Percentiles rank a stretch among this genome's conserved stretches.
Conservation (phyloP, 2,113 vertebrate species). For the Lepus timidus region DNA sequence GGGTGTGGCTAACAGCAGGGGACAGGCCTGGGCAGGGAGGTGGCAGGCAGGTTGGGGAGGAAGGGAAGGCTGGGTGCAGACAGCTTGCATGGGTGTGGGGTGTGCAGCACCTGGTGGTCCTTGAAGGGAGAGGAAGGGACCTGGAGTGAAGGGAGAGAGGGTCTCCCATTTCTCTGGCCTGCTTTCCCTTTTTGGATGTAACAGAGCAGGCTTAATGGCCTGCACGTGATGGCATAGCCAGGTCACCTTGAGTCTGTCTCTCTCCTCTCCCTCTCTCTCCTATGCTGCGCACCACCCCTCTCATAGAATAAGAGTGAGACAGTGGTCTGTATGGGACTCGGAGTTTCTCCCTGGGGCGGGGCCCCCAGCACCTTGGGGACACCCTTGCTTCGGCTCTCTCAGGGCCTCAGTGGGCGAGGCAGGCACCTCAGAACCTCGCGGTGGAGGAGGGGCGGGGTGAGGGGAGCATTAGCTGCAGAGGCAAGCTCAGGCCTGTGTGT, state of each 20-base stretch:
- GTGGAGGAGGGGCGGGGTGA: slow-evolving; percentile 35
- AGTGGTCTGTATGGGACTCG: not conserved
- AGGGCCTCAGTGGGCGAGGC: slow-evolving; percentile 47
- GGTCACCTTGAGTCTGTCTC: not conserved
- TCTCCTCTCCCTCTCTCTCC: not conserved
- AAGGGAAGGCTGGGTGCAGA: slow-evolving; percentile 49
- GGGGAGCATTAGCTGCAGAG: slow-evolving; percentile 22
- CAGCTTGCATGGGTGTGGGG: slow-evolving; percentile 45
- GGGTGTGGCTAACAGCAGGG: slow-evolving; percentile 61
- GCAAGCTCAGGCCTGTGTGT: slow-evolving; percentile 71
- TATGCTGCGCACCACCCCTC: not conserved
- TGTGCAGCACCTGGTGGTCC: slow-evolving; percentile 1
- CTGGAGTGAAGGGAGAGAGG: not conserved
- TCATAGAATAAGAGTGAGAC: not conserved
- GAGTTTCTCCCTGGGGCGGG: slow-evolving; percentile 6
- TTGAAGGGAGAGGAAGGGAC: not conserved
- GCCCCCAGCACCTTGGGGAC: slow-evolving; percentile 17
- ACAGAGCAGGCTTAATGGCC: slow-evolving; percentile 2
- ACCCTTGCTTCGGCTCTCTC: not conserved
- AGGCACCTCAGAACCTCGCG: not conserved
- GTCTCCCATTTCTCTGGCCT: slow-evolving; percentile 32
- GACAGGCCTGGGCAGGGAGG: slow-evolving; percentile 80
- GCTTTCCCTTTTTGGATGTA: not conserved
- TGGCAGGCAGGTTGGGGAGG: slow-evolving; percentile 36
- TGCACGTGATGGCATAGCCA: not conserved